phyloP scores from a whole-genome alignment of 2,113 vertebrate species.

The Marcusenius ussheri region DNA sequence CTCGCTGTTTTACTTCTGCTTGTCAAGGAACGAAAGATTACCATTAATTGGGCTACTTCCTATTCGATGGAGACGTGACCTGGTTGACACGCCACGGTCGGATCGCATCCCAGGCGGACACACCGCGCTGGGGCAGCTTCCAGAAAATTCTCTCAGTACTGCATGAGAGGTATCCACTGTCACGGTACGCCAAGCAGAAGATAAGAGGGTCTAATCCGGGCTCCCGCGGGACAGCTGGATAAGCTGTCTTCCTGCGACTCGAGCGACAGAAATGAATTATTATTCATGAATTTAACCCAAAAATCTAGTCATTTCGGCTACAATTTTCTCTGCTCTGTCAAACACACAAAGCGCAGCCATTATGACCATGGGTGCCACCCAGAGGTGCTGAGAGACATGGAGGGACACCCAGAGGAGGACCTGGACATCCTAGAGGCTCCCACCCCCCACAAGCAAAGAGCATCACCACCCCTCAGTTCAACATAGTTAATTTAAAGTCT shows the following conservation, averaged over 20 bases:
- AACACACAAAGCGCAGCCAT: not conserved
- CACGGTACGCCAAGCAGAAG: not conserved
- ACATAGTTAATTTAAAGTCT: not conserved
- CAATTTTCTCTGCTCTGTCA: not conserved
- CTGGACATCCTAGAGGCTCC: not conserved
- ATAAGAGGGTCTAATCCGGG: not conserved
- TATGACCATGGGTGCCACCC: not conserved
- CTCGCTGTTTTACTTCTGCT: not conserved
- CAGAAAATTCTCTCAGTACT: not conserved
- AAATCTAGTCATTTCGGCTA: not conserved
- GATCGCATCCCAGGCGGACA: not conserved
- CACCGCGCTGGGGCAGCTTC: not conserved
- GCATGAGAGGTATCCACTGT: not conserved
- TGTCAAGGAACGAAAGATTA: not conserved
- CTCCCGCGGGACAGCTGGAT: not conserved
- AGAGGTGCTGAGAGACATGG: not conserved
- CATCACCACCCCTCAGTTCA: conserved; percentile 21
- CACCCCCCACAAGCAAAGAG: not conserved
- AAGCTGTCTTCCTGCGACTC: not conserved
- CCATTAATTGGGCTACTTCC: not conserved
- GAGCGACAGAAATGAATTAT: not conserved
- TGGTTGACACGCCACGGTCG: not conserved
- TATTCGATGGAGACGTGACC: not conserved
- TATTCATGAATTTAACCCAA: not conserved
- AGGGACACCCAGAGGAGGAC: not conserved